These are phyloP conservation scores for Chauna torquata DNA, from an alignment of 2,113 vertebrate species.

Conservation along the genomic window DNA sequence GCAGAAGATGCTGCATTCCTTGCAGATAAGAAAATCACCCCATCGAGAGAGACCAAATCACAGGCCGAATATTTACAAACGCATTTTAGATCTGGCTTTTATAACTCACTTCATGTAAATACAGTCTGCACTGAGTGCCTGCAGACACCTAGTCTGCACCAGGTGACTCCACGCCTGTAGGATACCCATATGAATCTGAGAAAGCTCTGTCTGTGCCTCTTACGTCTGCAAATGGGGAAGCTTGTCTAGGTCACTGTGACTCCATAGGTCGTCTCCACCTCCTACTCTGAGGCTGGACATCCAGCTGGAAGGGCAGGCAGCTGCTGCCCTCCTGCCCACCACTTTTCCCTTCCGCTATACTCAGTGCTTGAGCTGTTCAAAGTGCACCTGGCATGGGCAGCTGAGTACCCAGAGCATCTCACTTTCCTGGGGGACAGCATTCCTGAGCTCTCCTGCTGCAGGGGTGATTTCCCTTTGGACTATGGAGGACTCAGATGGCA, in stretches of 20 bases:
- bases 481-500: neutral
- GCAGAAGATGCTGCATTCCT: neutral
- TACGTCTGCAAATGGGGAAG: neutral
- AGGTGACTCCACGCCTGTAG: neutral
- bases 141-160: neutral
- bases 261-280: neutral
- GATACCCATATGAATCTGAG: neutral
- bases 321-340: neutral
- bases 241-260: neutral
- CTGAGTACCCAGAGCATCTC: neutral
- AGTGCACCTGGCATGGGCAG: fast-evolving
- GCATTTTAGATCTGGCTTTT: neutral
- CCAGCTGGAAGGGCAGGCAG: neutral
- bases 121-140: neutral
- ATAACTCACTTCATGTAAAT: neutral
- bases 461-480: neutral
- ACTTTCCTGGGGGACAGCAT: neutral
- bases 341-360: neutral
- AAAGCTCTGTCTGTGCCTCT: neutral
- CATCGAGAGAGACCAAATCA: neutral
- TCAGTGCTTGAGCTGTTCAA: neutral
- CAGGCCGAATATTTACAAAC: neutral
- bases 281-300: neutral
- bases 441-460: neutral
- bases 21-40: neutral